Evolutionary conservation across 2,888 invertebrate species (phyloP), one percentile per base, ranked within the genome.

Genomic region (Lissocephala sabroskyi): DNA sequence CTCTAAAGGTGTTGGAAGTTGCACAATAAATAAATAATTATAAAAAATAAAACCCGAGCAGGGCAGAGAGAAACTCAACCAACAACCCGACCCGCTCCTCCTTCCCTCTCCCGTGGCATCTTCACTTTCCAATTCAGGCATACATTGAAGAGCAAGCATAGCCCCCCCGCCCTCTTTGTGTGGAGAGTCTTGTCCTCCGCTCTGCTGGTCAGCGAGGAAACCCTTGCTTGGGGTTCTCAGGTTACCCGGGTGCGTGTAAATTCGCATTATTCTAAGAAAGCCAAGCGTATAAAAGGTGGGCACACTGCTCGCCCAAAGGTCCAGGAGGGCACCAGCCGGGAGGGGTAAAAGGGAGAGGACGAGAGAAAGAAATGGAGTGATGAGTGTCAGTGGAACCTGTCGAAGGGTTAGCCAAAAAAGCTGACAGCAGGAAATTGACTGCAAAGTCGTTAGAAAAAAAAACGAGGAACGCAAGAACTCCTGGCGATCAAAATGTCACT

Each of bases 1-100:
- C 77, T 74, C 63, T 68, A 65, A 76, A 80, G 80, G 80, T 80
- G 80, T 80, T 81, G 80, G 81, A 79, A 79, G 81, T 81, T 81
- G 80, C 81, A 80, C 80, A 80, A 81, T 80, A 80, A 80, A 81
- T 80, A 80, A 80, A 75, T 80, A 79, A 79, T 79, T 80, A 79
- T 80, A 80, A 79, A 49, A 59, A 59, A 61, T 13, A 50, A 50
- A 28, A 33, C 35, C 41, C 58, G 51, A 11, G 23, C 43, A 18
- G 18, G 42, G 26, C 43, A 18, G 18, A 48, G 26, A 39, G 7
- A 36, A 39, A 47, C 52, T 49, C 52, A 49, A 39, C 56, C 45
- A 18, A 40, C 28, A 43, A 23, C 23, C 23, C 23, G 23, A 23
- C 23, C 23, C 4, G 7, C n/a, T n/a, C n/a, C n/a, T n/a, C n/a